Evolutionary conservation across 2,797 vertebrate species (phyloP).

Genomic region (Otolemur crassicaudatus): DNA sequence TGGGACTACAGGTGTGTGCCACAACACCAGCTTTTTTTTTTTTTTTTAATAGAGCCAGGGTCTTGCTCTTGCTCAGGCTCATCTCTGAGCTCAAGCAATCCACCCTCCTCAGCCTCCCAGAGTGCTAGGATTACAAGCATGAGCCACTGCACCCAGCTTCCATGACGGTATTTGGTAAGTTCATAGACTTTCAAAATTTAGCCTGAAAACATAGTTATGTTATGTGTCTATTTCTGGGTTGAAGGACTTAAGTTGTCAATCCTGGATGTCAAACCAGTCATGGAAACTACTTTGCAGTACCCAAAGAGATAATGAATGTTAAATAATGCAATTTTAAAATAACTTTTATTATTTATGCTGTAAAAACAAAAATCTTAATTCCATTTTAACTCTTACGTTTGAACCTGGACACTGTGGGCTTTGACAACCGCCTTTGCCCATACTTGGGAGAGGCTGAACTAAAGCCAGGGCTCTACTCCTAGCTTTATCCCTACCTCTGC

Average conservation of each 20-base stretch:
- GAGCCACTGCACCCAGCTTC: too few species aligned
- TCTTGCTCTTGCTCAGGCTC: too few species aligned
- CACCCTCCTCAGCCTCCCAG: too few species aligned
- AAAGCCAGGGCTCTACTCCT: background rate
- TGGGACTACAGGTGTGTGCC: too few species aligned
- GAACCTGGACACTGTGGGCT: background rate
- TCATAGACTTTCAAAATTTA: background rate
- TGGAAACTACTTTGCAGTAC: background rate
- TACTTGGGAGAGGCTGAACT: background rate
- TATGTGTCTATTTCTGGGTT: background rate
- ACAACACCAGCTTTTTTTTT: too few species aligned
- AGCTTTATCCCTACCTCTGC: background rate
- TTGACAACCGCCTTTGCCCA: background rate
- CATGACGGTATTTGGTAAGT: background rate
- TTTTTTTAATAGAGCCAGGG: too few species aligned
- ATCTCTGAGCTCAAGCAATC: too few species aligned
- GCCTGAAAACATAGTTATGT: background rate
- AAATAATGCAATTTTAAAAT: background rate
- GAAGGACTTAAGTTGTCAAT: background rate
- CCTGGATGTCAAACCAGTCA: background rate
- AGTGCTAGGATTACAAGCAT: too few species aligned
- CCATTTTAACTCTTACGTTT: background rate
- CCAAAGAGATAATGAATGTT: background rate
- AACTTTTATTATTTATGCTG: background rate
- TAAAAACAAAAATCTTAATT: background rate